Base-by-base conservation (phyloP, 2,797 vertebrate genomes). In the Bradypodion pumilum region DNA sequence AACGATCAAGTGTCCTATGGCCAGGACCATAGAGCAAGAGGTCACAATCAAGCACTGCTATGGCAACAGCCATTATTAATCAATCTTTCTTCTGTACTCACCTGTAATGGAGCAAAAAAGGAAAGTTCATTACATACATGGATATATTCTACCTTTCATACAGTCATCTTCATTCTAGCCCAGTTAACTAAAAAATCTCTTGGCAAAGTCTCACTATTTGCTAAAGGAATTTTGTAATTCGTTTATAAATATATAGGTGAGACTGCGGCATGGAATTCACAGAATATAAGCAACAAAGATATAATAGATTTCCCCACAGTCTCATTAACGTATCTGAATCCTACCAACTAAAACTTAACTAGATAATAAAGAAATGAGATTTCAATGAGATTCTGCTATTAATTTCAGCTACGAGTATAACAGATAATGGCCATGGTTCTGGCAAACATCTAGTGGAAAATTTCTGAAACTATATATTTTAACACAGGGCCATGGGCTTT, bases 31-130 rank as follows among this genome's bases (percentile, higher is more conserved):
- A 98, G 0, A 99, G 93, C 89, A 99, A 89, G 37, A 99, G 96
- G 87, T 99, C 98, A 79, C 98, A 99, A 93, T 99, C 98, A 83
- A 99, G 94, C 85, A 99, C 94, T 1, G 98, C 97, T 82, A 99
- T 97, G 21, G 97, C 95, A 78, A 99, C 90, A 3, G 98, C 98
- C 98, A 99, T 99, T 10, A 42, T 32, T 29, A 0, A 52, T 52
- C 74, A 37, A 81, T 81, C 32, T 72, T 66, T 40, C 74, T 25
- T 80, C 85, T 72, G 2, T 75, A 70, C 69, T 65, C 82, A 77
- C 89, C 89, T 87, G 83, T 72, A 6, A 1, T 82, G 80, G 73
- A 89, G 32, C 80, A 59, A 86, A 86, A 32, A 78, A 62, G 83
- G 25, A 70, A 87, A 25, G 70, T 87, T 84, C 82, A 66, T 78